Evolutionary conservation across 2,113 vertebrate species (phyloP).

Genomic region (Zosterops japonicus): DNA sequence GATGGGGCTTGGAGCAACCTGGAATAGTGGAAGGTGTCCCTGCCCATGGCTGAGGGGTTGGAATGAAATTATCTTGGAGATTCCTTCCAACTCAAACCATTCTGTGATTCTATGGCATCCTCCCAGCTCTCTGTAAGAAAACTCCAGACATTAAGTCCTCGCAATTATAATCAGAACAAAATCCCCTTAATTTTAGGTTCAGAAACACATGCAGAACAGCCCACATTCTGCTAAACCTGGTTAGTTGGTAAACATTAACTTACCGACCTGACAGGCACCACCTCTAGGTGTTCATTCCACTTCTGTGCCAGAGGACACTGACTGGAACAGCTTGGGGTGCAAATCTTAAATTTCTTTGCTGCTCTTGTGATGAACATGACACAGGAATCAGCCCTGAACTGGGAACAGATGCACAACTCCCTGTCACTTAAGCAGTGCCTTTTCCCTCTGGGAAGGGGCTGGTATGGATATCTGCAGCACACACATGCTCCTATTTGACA

Average conservation of each 20-base stretch:
- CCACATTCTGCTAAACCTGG: background rate
- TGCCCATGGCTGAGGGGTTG: background rate
- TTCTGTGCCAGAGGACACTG: background rate
- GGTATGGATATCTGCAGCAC: background rate
- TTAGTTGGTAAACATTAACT: background rate
- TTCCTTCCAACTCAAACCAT: background rate
- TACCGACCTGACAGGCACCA: background rate
- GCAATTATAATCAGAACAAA: background rate
- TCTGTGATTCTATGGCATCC: too few relatives aligned
- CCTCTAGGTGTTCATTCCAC: background rate
- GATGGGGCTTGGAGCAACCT: background rate
- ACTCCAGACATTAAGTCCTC: background rate
- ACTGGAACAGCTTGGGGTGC: background rate
- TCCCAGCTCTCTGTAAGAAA: background rate
- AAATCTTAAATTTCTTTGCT: background rate
- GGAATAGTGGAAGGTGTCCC: background rate
- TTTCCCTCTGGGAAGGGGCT: too few relatives aligned
- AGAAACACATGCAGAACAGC: background rate
- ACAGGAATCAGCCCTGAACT: background rate
- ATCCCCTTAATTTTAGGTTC: accelerated
- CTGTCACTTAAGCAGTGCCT: background rate
- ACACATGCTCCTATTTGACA: background rate
- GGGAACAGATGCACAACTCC: background rate
- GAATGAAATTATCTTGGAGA: background rate
- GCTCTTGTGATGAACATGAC: accelerated